Base-by-base conservation (phyloP, 2,797 vertebrate species). In the Chaunax sp. region DNA sequence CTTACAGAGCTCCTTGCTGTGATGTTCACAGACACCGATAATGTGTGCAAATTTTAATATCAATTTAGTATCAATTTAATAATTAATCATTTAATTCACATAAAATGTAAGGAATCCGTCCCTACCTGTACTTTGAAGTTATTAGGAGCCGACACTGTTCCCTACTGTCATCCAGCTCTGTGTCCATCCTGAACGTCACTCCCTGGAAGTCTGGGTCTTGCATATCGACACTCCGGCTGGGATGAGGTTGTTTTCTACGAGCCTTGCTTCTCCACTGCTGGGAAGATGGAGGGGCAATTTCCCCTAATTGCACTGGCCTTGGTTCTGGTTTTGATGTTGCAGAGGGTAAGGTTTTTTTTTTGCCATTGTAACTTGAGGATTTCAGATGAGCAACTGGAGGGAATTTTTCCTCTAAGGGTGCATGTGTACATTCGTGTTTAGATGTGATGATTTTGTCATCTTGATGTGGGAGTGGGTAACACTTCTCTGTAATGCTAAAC, bases 171-270 rank as follows among this genome's bases (percentile, higher is more conserved):
- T 92, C 89, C 35, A 92, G 69, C 57, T 86, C 69, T 0, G 95
- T 83, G 54, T 92, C 86, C 89, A 98, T 95, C 71, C 90, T 90
- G 78, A 98, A 94, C 0, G 88, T 92, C 69, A 97, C 95, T 2
- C 96, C 97, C 63, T 91, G 89, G 64, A 98, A 95, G 7, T 72
- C 40, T 0, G 95, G 93, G 78, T 98, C 95, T 23, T 76, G 49
- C 43, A 89, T 78, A 52, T 95, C 91, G 0, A 86, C 90, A 2
- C 96, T 95, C 12, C 90, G 92, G 20, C 63, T 80, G 1, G 97
- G 96, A 23, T 73, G 66, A 1, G 52, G 74, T 78, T 96, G 96
- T 75, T 98, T 98, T 77, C 96, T 92, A 10, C 82, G 87, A 4
- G 83, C 89, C 66, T 85, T 92, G 37, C 72, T 74, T 79, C 53